phyloP scores from a whole-genome alignment of 2,797 vertebrate genomes.

The Sebastes minor region DNA sequence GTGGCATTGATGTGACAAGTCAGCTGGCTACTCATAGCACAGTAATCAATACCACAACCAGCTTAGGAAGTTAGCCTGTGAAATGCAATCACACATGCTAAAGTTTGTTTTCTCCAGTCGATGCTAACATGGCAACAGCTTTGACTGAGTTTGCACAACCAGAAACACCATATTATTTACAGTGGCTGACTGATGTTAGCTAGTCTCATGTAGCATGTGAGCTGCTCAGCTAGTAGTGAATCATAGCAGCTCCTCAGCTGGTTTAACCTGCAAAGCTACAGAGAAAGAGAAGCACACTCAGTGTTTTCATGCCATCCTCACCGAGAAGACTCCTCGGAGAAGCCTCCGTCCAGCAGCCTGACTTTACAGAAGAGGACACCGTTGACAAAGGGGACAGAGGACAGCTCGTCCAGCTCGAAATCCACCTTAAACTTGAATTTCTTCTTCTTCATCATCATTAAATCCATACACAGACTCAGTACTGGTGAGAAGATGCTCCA shows the following conservation, averaged over 20 bases:
- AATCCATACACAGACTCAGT: constrained; percentile 78
- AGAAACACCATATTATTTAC: background rate
- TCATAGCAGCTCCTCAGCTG: background rate
- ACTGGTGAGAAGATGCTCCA: constrained; percentile 5
- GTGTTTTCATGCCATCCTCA: constrained; percentile 59
- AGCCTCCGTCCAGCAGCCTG: constrained; percentile 93
- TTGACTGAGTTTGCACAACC: background rate
- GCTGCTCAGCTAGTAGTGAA: background rate
- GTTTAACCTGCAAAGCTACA: background rate
- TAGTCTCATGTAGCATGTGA: background rate
- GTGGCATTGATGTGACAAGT: background rate
- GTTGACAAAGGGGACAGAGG: constrained; percentile 95
- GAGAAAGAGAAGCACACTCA: background rate
- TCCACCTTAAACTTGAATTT: constrained; percentile 98
- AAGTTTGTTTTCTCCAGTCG: background rate
- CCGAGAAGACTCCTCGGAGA: constrained; percentile 94
- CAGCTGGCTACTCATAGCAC: background rate
- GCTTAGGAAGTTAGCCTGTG: background rate
- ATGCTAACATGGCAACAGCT: background rate
- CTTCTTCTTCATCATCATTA: constrained; percentile 97
- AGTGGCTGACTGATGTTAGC: background rate
- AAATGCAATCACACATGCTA: background rate
- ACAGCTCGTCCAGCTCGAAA: constrained; percentile 95
- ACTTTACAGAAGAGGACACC: constrained; percentile 98
- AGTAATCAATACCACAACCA: background rate